Percentiles rank a stretch among this genome's conserved stretches.
Evolutionary conservation across 2,888 invertebrate genomes (phyloP).

Genomic region (Orthosia cruda): DNA sequence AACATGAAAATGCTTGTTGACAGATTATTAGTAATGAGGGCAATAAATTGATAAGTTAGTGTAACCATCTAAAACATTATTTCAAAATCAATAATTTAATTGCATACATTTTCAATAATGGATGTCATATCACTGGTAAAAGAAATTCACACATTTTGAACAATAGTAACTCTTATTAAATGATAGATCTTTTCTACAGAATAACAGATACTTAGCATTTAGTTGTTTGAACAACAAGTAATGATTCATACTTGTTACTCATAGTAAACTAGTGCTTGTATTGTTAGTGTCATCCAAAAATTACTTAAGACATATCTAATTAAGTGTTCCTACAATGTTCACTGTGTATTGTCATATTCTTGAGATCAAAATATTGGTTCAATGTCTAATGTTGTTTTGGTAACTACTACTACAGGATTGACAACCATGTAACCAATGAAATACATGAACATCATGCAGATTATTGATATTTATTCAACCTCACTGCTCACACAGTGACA

Average conservation of each 20-base stretch:
- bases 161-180: not conserved
- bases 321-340: not conserved
- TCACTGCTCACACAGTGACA: slow-evolving; percentile 15
- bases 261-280: slow-evolving; percentile 21
- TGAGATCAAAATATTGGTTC: slow-evolving; percentile 15
- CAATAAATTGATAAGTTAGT: not conserved
- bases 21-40: not conserved
- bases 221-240: slow-evolving; percentile 7
- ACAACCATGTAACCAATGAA: slow-evolving; percentile 18
- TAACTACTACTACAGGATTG: slow-evolving; percentile 4
- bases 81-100: not conserved
- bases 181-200: not conserved
- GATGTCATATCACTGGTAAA: not conserved
- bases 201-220: slow-evolving; percentile 8
- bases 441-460: slow-evolving; percentile 15
- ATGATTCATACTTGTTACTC: slow-evolving; percentile 43
- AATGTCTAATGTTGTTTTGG: slow-evolving; percentile 9
- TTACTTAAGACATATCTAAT: not conserved
- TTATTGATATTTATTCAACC: slow-evolving; percentile 29
- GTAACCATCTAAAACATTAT: not conserved
- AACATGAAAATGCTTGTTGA: not conserved
- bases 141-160: not conserved
- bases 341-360: not conserved
- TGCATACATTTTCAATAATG: not conserved
- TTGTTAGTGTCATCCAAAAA: slow-evolving; percentile 1